Evolutionary conservation across 2,113 vertebrate species (phyloP).

Genomic region (Dasyurus viverrinus): DNA sequence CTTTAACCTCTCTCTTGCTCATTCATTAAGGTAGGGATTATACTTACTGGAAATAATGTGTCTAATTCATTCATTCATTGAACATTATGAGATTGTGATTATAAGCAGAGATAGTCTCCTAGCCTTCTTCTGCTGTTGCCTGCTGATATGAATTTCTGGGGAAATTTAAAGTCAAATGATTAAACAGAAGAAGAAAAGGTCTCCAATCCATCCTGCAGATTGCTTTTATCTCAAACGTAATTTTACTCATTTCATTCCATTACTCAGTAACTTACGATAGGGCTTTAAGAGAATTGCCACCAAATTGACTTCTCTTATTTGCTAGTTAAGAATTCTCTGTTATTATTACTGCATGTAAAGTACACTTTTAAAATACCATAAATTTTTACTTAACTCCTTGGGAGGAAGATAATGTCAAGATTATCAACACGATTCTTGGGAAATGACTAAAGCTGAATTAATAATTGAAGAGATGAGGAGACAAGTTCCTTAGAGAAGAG

Average conservation of each 20-base stretch:
- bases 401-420: not conserved
- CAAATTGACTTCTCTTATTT: not conserved
- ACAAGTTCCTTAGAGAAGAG: not conserved
- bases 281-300: not conserved
- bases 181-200: not conserved
- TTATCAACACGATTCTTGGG: not conserved
- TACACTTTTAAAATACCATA: not conserved
- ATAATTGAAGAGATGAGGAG: not conserved
- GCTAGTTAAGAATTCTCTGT: not conserved
- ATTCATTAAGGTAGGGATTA: not conserved
- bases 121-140: not conserved
- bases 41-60: not conserved
- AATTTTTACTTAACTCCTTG: not conserved
- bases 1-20: not conserved
- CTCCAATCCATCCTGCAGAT: not conserved
- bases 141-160: not conserved
- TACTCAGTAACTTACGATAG: not conserved
- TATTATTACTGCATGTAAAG: not conserved
- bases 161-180: not conserved
- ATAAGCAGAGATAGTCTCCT: not conserved
- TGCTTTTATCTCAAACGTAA: not conserved
- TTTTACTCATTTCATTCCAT: not conserved
- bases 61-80: not conserved
- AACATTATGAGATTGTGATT: not conserved
- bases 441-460: not conserved